These are phyloP conservation scores for Acipenser ruthenus DNA, from an alignment of 2,797 vertebrate genomes.

Conservation along the genomic window DNA sequence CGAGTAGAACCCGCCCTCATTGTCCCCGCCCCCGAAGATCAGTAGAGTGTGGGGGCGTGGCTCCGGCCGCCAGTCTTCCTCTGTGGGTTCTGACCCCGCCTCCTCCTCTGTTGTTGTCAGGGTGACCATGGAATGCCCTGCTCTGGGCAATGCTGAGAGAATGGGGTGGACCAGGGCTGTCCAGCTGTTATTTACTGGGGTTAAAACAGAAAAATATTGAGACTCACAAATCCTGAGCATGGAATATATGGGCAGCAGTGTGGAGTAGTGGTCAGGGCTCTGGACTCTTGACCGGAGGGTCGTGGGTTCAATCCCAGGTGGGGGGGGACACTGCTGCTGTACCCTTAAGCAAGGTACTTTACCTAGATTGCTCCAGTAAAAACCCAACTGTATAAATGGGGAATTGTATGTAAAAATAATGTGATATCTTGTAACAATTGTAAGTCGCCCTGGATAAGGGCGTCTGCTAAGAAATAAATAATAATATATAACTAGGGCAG, in stretches of 20 bases:
- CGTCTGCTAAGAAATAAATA: too few species aligned
- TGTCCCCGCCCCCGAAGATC: conserved; percentile 70
- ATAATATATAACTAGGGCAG: too few species aligned
- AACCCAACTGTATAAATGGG: too few species aligned
- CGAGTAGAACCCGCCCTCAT: conserved; percentile 66
- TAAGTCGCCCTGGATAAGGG: too few species aligned
- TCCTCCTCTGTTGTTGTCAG: conserved; percentile 41
- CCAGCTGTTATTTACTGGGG: conserved; percentile 62
- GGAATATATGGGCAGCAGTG: background rate
- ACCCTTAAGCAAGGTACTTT: too few species aligned
- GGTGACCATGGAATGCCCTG: conserved; percentile 65
- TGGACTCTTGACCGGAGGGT: too few species aligned
- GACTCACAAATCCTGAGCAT: background rate
- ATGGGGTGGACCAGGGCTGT: conserved; percentile 48
- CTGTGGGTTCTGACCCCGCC: conserved; percentile 3
- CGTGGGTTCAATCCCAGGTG: too few species aligned
- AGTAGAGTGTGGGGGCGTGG: conserved; percentile 39
- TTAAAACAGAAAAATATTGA: background rate
- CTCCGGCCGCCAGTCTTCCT: background rate
- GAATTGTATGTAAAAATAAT: too few species aligned
- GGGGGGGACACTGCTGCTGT: too few species aligned
- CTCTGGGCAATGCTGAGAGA: conserved; percentile 50
- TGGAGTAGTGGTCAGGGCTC: too few species aligned
- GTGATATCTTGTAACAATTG: too few species aligned
- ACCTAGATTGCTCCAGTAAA: too few species aligned